Evolutionary conservation across 2,888 invertebrate species (phyloP).

Genomic region (Sceliomorpha sp.): DNA sequence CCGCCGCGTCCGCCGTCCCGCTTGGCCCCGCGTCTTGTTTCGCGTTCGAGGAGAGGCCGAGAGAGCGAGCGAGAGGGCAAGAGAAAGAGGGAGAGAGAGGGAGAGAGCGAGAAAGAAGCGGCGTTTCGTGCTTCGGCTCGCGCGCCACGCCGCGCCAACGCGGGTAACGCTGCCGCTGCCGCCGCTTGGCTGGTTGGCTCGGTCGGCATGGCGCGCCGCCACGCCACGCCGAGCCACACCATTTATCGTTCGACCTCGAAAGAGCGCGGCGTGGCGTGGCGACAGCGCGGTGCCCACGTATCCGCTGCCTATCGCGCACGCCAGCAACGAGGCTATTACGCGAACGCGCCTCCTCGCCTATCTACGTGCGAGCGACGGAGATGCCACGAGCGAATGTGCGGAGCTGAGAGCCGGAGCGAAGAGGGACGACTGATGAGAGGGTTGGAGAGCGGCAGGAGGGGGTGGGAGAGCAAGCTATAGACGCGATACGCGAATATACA

Average conservation of each 20-base stretch:
- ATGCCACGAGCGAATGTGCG: conserved; percentile 46
- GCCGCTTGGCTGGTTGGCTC: conserved; percentile 42
- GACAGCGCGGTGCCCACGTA: conserved; percentile 52
- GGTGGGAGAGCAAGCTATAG: conserved; percentile 42
- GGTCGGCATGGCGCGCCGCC: conserved; percentile 56
- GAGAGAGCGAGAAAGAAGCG: no score
- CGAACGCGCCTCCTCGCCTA: conserved; percentile 54
- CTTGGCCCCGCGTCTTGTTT: no score
- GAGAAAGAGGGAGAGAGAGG: conserved; percentile 13
- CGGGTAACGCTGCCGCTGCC: no score
- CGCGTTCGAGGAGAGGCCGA: no score
- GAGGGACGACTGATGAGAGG: conserved; percentile 32
- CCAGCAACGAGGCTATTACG: conserved; percentile 48
- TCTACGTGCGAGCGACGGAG: conserved; percentile 38
- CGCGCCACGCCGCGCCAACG: conserved; percentile 31
- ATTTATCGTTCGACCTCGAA: conserved; percentile 58
- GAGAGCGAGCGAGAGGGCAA: conserved; percentile 16
- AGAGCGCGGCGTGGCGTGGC: conserved; percentile 55
- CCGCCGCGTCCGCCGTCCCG: no score
- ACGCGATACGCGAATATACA: conserved; percentile 31
- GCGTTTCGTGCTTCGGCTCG: no score
- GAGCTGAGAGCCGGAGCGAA: conserved; percentile 29
- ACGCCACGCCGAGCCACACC: conserved; percentile 52
- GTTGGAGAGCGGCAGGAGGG: conserved; percentile 44
- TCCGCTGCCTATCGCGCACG: conserved; percentile 56